phyloP scores from a whole-genome alignment of 2,113 vertebrate species.

The Montifringilla adamsi region DNA sequence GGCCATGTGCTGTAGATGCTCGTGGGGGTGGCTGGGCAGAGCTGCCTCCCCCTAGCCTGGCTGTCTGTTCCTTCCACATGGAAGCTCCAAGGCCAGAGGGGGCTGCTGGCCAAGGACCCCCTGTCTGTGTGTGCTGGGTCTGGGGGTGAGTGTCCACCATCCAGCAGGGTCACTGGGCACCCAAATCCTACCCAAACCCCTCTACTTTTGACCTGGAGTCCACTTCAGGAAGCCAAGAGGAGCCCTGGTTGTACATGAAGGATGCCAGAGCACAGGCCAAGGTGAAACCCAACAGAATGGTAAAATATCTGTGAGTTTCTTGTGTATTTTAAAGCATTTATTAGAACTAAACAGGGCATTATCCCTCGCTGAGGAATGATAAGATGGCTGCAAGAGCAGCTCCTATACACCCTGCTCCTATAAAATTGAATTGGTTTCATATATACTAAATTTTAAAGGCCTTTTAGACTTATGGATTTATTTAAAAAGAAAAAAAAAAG shows the following conservation, averaged over 20 bases:
- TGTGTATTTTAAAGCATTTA: not conserved
- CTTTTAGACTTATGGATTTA: not conserved
- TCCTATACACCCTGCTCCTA: not conserved
- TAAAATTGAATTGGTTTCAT: not conserved
- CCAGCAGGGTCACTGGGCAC: rapidly evolving
- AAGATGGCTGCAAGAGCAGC: not conserved
- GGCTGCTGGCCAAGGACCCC: not conserved
- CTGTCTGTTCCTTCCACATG: not conserved
- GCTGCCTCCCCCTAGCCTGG: not conserved
- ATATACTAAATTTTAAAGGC: not conserved
- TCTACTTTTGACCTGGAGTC: not conserved
- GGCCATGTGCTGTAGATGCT: rapidly evolving
- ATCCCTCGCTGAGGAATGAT: not conserved
- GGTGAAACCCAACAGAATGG: not conserved
- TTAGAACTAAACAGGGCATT: not conserved
- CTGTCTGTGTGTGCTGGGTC: rapidly evolving
- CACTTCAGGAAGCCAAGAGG: rapidly evolving
- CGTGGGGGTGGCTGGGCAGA: not conserved
- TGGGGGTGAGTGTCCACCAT: rapidly evolving
- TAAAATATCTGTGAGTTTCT: not conserved
- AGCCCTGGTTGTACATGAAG: not conserved
- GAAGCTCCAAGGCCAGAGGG: rapidly evolving
- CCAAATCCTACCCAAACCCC: not conserved
- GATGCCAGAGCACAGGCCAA: not conserved
- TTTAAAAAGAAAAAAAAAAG: not conserved